Evolutionary conservation across 2,888 invertebrate species (phyloP).

Genomic region (Drosophila testacea): DNA sequence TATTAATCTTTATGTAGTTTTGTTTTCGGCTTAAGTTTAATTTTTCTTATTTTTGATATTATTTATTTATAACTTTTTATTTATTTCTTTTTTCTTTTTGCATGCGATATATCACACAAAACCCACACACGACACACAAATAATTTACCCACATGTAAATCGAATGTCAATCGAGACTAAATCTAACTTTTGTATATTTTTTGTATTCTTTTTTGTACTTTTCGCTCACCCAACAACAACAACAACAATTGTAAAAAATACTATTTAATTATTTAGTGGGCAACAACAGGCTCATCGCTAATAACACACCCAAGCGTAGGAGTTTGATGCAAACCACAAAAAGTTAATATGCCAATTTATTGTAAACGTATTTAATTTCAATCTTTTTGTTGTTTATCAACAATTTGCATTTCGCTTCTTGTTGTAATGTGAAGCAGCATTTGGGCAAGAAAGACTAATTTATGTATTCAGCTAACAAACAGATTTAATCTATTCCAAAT

Average conservation of each 20-base stretch:
- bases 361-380: conserved; percentile 39
- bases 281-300: conserved; percentile 83
- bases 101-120: conserved; percentile 58
- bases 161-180: conserved; percentile 35
- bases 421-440: conserved; percentile 69
- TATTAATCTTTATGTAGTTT: conserved; percentile 26
- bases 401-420: conserved; percentile 50
- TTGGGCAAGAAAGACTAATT: conserved; percentile 41
- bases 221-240: conserved; percentile 57
- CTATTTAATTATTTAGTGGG: conserved; percentile 65
- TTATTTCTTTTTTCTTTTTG: conserved; percentile 67
- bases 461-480: conserved; percentile 16
- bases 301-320: conserved; percentile 83
- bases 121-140: conserved; percentile 24
- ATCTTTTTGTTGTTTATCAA: conserved; percentile 34
- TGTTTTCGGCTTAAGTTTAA: conserved; percentile 26
- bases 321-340: conserved; percentile 81
- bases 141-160: conserved; percentile 16
- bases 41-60: conserved; percentile 33
- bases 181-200: conserved; percentile 71
- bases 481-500: conserved; percentile 38
- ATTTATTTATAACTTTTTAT: conserved; percentile 47
- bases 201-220: conserved; percentile 62
- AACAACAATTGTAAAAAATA: conserved; percentile 56
- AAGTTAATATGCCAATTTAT: conserved; percentile 83